phyloP scores from a whole-genome alignment of 2,888 invertebrate species.

The Anodontia alba region DNA sequence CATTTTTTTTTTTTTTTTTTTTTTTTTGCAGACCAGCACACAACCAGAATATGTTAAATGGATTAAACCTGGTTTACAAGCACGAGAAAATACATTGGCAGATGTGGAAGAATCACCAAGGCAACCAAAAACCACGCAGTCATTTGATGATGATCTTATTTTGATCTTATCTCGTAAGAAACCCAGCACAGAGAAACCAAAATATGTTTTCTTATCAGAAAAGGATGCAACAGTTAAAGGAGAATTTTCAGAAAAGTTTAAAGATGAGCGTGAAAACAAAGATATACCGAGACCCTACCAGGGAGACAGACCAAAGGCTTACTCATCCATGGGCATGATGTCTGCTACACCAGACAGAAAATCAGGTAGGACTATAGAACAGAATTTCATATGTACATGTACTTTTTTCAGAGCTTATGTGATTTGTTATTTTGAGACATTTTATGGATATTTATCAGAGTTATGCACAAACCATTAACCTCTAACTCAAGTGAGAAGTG shows the following conservation, averaged over 20 bases:
- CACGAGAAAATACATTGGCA: slow-evolving; percentile 38
- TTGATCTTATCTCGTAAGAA: slow-evolving; percentile 54
- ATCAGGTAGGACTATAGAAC: slow-evolving; percentile 36
- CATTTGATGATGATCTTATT: slow-evolving; percentile 62
- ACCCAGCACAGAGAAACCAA: slow-evolving; percentile 55
- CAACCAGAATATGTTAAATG: slow-evolving; percentile 70
- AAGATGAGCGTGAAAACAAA: slow-evolving; percentile 64
- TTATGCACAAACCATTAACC: too few relatives aligned
- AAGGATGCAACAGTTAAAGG: slow-evolving; percentile 71
- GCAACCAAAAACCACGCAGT: slow-evolving; percentile 44
- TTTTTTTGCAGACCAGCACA: slow-evolving; percentile 59
- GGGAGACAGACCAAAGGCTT: slow-evolving; percentile 62
- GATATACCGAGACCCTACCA: slow-evolving; percentile 65
- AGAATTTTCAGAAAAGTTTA: slow-evolving; percentile 72
- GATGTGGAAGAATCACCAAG: slow-evolving; percentile 22
- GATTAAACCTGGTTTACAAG: slow-evolving; percentile 41
- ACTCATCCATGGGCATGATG: slow-evolving; percentile 59
- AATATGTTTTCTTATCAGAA: slow-evolving; percentile 79
- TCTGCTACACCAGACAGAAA: slow-evolving; percentile 40
- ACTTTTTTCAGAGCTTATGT: not conserved
- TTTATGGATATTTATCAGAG: too few relatives aligned
- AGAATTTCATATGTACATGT: too few relatives aligned
- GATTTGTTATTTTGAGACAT: not conserved
- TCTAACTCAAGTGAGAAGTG: too few relatives aligned
- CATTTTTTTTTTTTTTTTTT: not conserved